A percentile compares a stretch with the other conserved stretches of the same genome.
Conservation (phyloP, 2,113 vertebrate species). For the Anarrhichthys ocellatus region DNA sequence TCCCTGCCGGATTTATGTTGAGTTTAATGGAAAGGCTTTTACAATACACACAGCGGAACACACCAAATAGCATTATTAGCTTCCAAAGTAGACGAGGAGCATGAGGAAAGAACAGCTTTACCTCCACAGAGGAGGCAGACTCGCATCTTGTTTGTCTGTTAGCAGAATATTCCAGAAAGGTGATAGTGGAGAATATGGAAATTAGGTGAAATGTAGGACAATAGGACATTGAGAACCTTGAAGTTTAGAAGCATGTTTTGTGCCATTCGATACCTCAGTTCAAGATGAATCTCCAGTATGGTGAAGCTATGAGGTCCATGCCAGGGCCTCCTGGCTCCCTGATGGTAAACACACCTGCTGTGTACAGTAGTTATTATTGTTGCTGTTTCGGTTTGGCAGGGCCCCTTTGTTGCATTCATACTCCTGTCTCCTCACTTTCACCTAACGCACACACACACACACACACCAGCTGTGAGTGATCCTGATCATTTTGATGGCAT, state of each 20-base stretch:
- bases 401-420: neutral
- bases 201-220: neutral
- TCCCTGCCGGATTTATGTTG: constrained; percentile 33
- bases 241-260: neutral
- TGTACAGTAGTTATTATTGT: no score
- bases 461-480: neutral
- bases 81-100: neutral
- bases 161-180: neutral
- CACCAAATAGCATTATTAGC: neutral
- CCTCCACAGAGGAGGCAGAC: neutral
- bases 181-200: neutral
- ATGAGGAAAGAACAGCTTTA: neutral
- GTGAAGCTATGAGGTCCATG: neutral
- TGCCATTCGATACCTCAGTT: neutral
- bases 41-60: constrained; percentile 1
- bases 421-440: neutral
- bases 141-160: neutral
- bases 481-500: constrained; percentile 11
- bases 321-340: neutral
- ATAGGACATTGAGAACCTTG: no score
- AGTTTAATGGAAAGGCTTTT: constrained; percentile 40
- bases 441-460: neutral
- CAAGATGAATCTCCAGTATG: neutral
- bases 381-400: neutral
- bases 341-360: neutral